Base-by-base conservation (phyloP, 2,797 vertebrate genomes). In the Remorina albescens region DNA sequence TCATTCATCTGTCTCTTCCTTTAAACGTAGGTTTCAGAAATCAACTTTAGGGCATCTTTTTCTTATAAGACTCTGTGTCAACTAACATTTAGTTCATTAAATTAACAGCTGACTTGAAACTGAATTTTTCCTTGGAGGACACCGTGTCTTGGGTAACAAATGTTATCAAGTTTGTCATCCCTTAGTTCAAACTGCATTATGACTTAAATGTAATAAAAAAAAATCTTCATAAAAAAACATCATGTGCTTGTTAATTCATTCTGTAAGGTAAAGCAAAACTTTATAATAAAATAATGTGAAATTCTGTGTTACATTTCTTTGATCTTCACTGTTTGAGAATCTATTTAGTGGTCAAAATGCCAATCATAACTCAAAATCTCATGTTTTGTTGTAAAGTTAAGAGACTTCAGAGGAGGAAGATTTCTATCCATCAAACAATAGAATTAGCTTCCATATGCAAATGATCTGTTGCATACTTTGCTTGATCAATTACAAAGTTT, bases 41-140 rank as follows among this genome's bases (percentile, higher is more conserved):
- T 28, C 21, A 59, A 36, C 2, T 30, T 13, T 56, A 64, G 57
- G 21, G 1, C 7, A n/a, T 16, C 4, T 4, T 39, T 74, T 67
- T 57, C 8, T 64, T 64, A 59, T 71, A 26, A 41, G 13, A 50
- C 62, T 63, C 34, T 76, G 61, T 56, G 44, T 41, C 25, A 59
- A 6, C 4, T 60, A 15, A 56, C 1, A 2, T 39, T 69, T 12
- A 42, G 21, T 6, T 16, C 8, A 36, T 15, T 23, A 34, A 28
- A 42, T n/a, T 0, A 2, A 54, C 47, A 21, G 26, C 5, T 28
- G 32, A 42, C 58, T 50, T 32, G 54, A 36, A 57, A 58, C 0
- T 34, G 9, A 11, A 37, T 30, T 34, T 68, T 44, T 11, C 67
- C 39, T 55, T 60, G 57, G 51, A 71, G 21, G 15, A 6, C 19